Base-by-base conservation (phyloP, 1,140 invertebrate species). In the Tetramorium alpestre region DNA sequence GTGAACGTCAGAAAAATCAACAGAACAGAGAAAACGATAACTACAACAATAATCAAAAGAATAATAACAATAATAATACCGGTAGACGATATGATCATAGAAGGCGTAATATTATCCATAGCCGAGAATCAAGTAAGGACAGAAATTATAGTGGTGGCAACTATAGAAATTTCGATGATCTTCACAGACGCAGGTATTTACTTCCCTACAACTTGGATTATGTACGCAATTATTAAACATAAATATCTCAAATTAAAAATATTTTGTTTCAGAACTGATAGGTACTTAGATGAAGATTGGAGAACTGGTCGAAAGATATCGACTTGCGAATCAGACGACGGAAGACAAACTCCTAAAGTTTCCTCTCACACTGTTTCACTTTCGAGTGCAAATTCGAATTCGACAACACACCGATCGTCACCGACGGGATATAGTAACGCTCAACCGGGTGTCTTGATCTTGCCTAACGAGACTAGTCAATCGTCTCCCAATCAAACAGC, bases 11-110 rank as follows among this genome's bases (percentile, higher is more conserved):
- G 62, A 95, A 95, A 72, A 95, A 94, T 91, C 94, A 95, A 87
- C 95, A 96, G 64, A 95, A 94, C 85, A 92, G 94, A 80, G 94
- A 95, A 72, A 94, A 95, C 76, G 93, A 94, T 87, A 94, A 86
- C 80, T 94, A 90, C 38, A 95, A 95, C 84, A 95, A 93, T 85
- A 95, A 94, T 88, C 91, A 94, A 85, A 95, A 94, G 80, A 94
- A 93, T 82, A 92, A 33, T 62, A 87, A 77, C 70, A 88, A 93
- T 81, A 92, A 51, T 62, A 87, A 72, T 58, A 90, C 56, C 13
- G 44, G 22, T 44, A 94, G 93, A 69, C 92, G 94, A 70, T 92
- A 91, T 54, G 94, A 94, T 33, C 87, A 88, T 25, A 92, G 93
- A 89, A 92, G 92, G 25, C 92, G 91, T 85, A 94, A 92, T 86